Conservation (phyloP, 2,888 invertebrate genomes). For the Chalcosyrphus nemorum region DNA sequence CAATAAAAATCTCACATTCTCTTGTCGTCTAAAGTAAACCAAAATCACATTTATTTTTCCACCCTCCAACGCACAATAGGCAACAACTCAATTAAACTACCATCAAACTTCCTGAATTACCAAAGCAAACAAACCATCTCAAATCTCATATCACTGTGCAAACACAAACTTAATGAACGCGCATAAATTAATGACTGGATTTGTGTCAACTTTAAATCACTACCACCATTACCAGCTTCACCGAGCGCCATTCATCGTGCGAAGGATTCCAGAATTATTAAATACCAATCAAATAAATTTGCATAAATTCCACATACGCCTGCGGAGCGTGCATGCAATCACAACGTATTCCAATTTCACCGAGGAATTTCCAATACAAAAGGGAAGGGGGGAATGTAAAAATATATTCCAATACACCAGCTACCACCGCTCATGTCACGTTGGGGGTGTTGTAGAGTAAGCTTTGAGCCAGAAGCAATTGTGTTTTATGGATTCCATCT, state of each 20-base stretch:
- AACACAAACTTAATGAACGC: conserved; percentile 52
- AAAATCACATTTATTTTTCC: neutral
- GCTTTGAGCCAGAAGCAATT: conserved; percentile 19
- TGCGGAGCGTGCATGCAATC: conserved; percentile 46
- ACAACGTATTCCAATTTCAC: conserved; percentile 36
- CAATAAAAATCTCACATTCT: neutral
- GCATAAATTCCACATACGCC: conserved; percentile 53
- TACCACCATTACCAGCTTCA: neutral
- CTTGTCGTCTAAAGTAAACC: neutral
- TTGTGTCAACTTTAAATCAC: conserved; percentile 31
- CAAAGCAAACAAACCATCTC: conserved; percentile 44
- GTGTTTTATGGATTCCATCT: conserved; percentile 48
- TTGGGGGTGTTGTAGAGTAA: neutral
- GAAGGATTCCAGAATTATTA: conserved; percentile 51
- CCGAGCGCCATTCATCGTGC: neutral
- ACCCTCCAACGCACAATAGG: neutral
- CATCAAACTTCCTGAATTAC: conserved; percentile 32
- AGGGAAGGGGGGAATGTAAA: neutral
- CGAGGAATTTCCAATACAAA: conserved; percentile 16
- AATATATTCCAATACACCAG: neutral
- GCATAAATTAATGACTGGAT: conserved; percentile 58
- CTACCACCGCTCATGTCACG: neutral
- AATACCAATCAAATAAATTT: conserved; percentile 69
- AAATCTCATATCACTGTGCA: conserved; percentile 41
- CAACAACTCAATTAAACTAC: conserved; percentile 50